Percentiles rank a stretch among this genome's conserved stretches.
phyloP scores from a whole-genome alignment of 2,888 invertebrate genomes.

The Aethes cnicana region DNA sequence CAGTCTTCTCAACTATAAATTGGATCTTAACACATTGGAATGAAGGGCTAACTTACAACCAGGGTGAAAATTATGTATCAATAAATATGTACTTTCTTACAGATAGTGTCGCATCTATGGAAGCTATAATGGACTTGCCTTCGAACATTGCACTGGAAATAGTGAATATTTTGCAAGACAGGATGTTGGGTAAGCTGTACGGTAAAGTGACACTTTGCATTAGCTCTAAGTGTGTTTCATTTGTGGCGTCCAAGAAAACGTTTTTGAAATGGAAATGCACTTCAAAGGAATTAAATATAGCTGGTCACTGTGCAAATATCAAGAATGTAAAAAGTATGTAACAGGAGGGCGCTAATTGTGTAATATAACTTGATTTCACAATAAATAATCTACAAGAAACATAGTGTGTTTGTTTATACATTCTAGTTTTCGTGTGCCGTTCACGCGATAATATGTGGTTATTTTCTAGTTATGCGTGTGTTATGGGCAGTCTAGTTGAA shows the following conservation, averaged over 20 bases:
- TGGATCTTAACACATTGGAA: too few species aligned
- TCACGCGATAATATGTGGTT: too few species aligned
- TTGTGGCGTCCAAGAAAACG: slow-evolving; percentile 59
- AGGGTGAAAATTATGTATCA: too few species aligned
- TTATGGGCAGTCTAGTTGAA: too few species aligned
- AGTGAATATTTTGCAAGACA: slow-evolving; percentile 69
- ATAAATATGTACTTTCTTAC: too few species aligned
- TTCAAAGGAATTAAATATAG: slow-evolving; percentile 53
- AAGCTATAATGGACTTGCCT: slow-evolving; percentile 70
- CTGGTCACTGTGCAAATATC: slow-evolving; percentile 61
- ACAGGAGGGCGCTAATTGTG: too few species aligned
- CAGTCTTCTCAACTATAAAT: too few species aligned
- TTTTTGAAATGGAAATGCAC: slow-evolving; percentile 64
- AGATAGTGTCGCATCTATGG: slow-evolving; percentile 69
- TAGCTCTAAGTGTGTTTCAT: slow-evolving; percentile 63
- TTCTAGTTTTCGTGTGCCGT: too few species aligned
- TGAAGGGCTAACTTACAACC: too few species aligned
- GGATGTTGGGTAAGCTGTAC: slow-evolving; percentile 66
- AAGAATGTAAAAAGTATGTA: slow-evolving; percentile 56
- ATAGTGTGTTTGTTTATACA: slow-evolving; percentile 39
- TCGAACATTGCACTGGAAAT: slow-evolving; percentile 68
- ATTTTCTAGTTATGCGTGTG: too few species aligned
- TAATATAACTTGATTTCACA: slow-evolving; percentile 51
- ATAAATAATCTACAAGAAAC: slow-evolving; percentile 42
- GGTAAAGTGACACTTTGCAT: slow-evolving; percentile 72